Evolutionary conservation across 2,888 invertebrate species (phyloP).

Genomic region (Philaethria dido): DNA sequence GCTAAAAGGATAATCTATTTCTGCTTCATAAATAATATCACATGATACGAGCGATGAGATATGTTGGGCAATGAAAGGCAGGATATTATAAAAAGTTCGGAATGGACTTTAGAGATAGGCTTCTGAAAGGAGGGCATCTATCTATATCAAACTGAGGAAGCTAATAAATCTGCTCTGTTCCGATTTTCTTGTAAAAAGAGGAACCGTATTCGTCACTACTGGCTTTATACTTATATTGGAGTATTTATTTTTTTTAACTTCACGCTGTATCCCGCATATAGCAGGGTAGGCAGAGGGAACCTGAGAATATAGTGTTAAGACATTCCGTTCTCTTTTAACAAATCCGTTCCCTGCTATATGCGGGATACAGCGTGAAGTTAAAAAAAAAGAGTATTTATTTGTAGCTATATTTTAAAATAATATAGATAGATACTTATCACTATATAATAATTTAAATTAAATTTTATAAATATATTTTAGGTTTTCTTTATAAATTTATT

Average conservation of each 20-base stretch:
- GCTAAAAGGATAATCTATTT: constrained; percentile 61
- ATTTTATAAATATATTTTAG: not conserved
- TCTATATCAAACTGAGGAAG: constrained; percentile 67
- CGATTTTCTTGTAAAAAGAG: constrained; percentile 69
- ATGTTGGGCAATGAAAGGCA: constrained; percentile 45
- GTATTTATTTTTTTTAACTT: no score
- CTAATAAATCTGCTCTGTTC: constrained; percentile 71
- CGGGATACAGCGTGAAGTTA: no score
- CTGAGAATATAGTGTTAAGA: no score
- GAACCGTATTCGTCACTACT: constrained; percentile 53
- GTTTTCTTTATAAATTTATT: not conserved
- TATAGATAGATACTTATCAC: not conserved
- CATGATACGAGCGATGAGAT: constrained; percentile 53
- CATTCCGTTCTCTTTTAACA: no score
- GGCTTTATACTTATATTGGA: constrained; percentile 51
- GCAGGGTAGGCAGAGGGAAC: no score
- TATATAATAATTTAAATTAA: not conserved
- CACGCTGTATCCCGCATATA: no score
- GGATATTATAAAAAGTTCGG: constrained; percentile 52
- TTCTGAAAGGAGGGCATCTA: constrained; percentile 59
- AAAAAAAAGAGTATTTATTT: not conserved
- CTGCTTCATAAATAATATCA: constrained; percentile 57
- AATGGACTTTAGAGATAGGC: constrained; percentile 62
- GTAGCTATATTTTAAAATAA: not conserved
- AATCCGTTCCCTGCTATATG: no score